Evolutionary conservation across 2,797 vertebrate genomes (phyloP).

Genomic region (Schizopygopsis pylzovi): DNA sequence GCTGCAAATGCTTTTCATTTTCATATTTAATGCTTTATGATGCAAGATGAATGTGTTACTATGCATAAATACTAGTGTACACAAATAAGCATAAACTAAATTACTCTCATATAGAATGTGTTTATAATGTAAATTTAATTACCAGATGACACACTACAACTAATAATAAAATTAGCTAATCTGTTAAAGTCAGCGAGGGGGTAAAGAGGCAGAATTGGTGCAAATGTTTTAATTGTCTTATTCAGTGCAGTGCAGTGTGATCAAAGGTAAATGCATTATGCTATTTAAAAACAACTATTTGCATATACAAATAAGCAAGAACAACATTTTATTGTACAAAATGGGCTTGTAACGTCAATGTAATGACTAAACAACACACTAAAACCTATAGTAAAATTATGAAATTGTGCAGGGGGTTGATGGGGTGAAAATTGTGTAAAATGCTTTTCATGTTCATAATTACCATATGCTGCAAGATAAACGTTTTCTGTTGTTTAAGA

Average conservation of each 20-base stretch:
- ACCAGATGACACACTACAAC: constrained; percentile 56
- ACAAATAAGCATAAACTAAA: not conserved
- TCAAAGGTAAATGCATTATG: not conserved
- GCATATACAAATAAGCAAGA: not conserved
- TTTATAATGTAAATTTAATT: constrained; percentile 67
- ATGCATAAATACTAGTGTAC: not conserved
- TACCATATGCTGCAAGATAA: not conserved
- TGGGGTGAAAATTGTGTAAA: not conserved
- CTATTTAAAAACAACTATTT: constrained; percentile 7
- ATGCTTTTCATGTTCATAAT: constrained; percentile 9
- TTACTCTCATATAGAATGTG: not conserved
- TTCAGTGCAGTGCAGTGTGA: not conserved
- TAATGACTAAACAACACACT: constrained; percentile 57
- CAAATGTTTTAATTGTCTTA: constrained; percentile 30
- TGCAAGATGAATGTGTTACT: not conserved
- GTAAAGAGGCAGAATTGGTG: constrained; percentile 35
- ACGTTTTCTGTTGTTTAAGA: not conserved
- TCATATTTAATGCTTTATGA: constrained; percentile 26
- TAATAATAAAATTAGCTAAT: constrained; percentile 65
- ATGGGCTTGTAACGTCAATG: constrained; percentile 64
- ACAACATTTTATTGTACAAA: not conserved
- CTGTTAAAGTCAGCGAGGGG: constrained; percentile 62
- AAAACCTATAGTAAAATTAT: constrained; percentile 63
- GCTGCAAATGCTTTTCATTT: constrained; percentile 23
- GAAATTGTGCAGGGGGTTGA: not conserved